These are phyloP conservation scores for Zaprionus camerounensis DNA, from an alignment of 1,140 invertebrate species.

Conservation along the genomic window DNA sequence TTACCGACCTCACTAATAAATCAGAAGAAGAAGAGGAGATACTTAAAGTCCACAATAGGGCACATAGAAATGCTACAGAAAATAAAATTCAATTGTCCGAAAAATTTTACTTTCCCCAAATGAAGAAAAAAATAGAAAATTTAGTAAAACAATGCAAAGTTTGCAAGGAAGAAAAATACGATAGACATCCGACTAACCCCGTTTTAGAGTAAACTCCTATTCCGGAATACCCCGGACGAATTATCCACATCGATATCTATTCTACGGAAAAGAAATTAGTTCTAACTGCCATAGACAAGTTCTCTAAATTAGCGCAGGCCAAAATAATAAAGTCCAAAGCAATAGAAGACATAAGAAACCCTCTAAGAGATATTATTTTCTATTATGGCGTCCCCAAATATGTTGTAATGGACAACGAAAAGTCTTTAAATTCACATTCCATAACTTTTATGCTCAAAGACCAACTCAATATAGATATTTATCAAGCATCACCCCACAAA, in stretches of 20 bases:
- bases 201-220: slow-evolving; percentile 20
- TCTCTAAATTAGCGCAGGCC: slow-evolving; percentile 1
- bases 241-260: slow-evolving; percentile 24
- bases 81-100: too few relatives aligned
- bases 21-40: too few relatives aligned
- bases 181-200: slow-evolving; percentile 24
- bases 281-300: slow-evolving; percentile 1
- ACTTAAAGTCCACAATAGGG: too few relatives aligned
- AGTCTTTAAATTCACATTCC: background rate
- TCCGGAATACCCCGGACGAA: slow-evolving; percentile 2
- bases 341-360: slow-evolving; percentile 1
- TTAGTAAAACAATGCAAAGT: too few relatives aligned
- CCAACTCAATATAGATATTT: slow-evolving; percentile 8
- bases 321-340: slow-evolving; percentile 9
- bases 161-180: slow-evolving; percentile 25
- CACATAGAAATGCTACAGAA: too few relatives aligned
- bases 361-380: background rate
- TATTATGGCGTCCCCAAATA: slow-evolving; percentile 1
- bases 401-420: slow-evolving; percentile 6
- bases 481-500: background rate
- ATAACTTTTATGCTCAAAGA: slow-evolving; percentile 8
- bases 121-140: too few relatives aligned
- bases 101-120: too few relatives aligned
- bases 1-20: too few relatives aligned
- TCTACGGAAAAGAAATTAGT: slow-evolving; percentile 6